Evolutionary conservation across 92 coral and sea anemone genomes (phyloP), one percentile per base, ranked within the genome.

Genomic region (Virgularia gustaviana): DNA sequence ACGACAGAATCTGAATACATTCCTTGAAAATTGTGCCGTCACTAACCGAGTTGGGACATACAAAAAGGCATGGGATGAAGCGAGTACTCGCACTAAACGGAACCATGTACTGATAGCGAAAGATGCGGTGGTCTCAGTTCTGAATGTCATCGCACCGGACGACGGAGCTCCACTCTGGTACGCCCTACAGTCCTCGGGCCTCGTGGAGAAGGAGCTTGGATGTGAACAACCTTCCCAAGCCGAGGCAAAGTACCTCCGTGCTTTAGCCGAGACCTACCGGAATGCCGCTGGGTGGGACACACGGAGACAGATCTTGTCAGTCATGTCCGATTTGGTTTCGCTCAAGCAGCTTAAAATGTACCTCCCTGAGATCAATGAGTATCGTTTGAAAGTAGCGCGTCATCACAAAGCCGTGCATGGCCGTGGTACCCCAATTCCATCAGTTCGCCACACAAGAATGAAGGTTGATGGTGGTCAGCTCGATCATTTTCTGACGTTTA

Each of bases 81-180:
- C 65, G 70, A 56, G 63, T 43, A 30, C 19, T 2, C 81, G 72
- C 24, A 47, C 80, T 9, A 83, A 79, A 36, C 73, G 75, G 30
- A 55, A 33, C 32, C 49, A 54, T 42, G 63, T 81, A 35, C 32
- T 11, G 62, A 57, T 38, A 70, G 83, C 86, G 10, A 81, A 66
- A 52, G 72, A 55, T 24, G 79, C 63, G 9, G 65, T 85, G 18
- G 82, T 70, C 42, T 43, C 86, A 58, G 75, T 75, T 5, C 47
- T 85, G 42, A 41, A 85, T 13, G 75, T 75, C 2, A 75, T 68
- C 10, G 23, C 86, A 12, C 89, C 86, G 2, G 80, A 63, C 29
- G 83, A 81, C 47, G 78, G 85, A 56, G 79, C 78, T 13, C 38
- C 49, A 62, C 39, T 85, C 49, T 84, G 88, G 86, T 30, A 35